phyloP scores from a whole-genome alignment of 35 echinoderm and acorn worm species.

The Eucidaris tribuloides region DNA sequence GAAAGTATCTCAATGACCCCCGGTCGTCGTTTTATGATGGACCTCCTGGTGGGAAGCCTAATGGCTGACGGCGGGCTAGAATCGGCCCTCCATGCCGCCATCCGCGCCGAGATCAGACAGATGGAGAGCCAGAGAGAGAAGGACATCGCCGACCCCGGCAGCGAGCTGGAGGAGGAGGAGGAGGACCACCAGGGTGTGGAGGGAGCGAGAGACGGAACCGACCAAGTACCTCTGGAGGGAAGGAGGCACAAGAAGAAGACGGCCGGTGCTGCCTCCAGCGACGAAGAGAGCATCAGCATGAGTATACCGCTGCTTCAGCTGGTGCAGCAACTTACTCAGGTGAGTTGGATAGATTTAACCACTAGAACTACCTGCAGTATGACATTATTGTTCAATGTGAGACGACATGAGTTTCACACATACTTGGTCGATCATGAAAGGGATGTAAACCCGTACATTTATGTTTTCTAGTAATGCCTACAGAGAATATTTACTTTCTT shows the following conservation, averaged over 20 bases:
- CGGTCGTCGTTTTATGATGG: slow-evolving; percentile 97
- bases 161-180: slow-evolving; percentile 39
- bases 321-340: slow-evolving; percentile 94
- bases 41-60: slow-evolving; percentile 88
- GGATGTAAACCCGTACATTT: no score
- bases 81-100: slow-evolving; percentile 88
- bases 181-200: slow-evolving; percentile 33
- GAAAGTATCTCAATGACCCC: slow-evolving; percentile 93
- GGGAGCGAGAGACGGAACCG: slow-evolving; percentile 32
- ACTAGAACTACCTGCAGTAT: no score
- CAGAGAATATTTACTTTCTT: no score
- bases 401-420: no score
- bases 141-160: slow-evolving; percentile 74
- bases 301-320: slow-evolving; percentile 96
- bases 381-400: no score
- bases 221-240: slow-evolving; percentile 21
- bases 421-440: no score
- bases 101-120: slow-evolving; percentile 87
- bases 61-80: slow-evolving; percentile 98
- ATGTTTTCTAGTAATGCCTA: no score
- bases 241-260: slow-evolving; percentile 59
- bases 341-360: no score
- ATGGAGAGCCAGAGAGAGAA: slow-evolving; percentile 94
- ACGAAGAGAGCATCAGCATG: slow-evolving; percentile 60
- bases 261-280: slow-evolving; percentile 1